Conservation (phyloP, 1,140 invertebrate species). For the Onthophagus taurus region DNA sequence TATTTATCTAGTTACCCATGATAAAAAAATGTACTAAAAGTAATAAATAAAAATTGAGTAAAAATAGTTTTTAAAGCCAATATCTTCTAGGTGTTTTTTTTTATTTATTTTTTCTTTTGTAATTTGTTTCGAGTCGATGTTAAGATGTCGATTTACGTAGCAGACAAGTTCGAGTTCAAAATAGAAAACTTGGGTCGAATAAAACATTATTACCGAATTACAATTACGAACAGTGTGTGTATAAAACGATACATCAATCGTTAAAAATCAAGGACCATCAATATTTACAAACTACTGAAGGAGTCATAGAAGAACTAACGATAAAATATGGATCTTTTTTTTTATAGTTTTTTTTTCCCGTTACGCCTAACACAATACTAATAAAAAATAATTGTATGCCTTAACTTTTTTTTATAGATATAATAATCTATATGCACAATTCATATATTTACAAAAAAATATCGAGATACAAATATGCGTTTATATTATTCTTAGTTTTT, state of each 20-base stretch:
- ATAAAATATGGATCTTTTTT: background rate
- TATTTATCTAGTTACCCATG: too few species aligned
- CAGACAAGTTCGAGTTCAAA: too few species aligned
- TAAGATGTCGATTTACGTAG: too few species aligned
- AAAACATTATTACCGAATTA: too few species aligned
- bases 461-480: constrained; percentile 28
- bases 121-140: too few species aligned
- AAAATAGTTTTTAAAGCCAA: too few species aligned
- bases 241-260: background rate
- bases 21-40: too few species aligned
- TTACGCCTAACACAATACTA: constrained; percentile 27
- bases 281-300: background rate
- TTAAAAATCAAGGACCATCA: background rate
- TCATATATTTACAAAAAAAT: constrained; percentile 39
- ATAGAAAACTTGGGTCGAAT: too few species aligned
- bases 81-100: too few species aligned
- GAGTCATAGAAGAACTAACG: background rate
- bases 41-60: too few species aligned
- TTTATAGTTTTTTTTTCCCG: background rate
- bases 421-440: constrained; percentile 38
- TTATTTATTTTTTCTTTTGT: too few species aligned
- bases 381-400: constrained; percentile 29
- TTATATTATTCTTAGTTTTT: constrained; percentile 22
- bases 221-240: too few species aligned
- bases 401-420: constrained; percentile 35